Evolutionary conservation across 1,140 invertebrate genomes (phyloP), one percentile per base, ranked within the genome.

Genomic region (Antheraea pernyi): DNA sequence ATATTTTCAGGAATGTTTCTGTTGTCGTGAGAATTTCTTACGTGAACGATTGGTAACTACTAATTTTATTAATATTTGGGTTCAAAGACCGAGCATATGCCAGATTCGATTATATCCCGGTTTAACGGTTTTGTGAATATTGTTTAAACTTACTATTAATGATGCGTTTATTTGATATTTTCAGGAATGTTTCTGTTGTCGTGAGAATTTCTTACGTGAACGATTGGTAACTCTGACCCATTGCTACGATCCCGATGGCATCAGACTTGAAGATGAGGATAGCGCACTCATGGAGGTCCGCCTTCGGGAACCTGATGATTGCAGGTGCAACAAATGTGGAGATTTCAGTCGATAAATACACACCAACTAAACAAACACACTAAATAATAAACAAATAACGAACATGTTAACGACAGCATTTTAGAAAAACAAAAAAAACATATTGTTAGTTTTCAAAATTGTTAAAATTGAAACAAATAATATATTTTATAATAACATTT

Each of bases 131-230:
- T n/a, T n/a, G n/a, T n/a, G n/a, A n/a, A n/a, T n/a, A n/a, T n/a
- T n/a, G n/a, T n/a, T n/a, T 39, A 39, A 39, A 39, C 37, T 6
- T 39, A 39, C 5, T 39, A 39, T 39, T 6, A 39, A 6, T 39
- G 9, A 39, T 39, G 9, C 9, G 5, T 39, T 5, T 39, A 5
- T 39, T 39, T 11, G 39, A 42, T 9, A 9, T 53, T 53, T 92
- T 10, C 82, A 98, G 97, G 97, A 98, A 92, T 98, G 97, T 82
- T 97, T 96, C 79, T 98, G 97, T 83, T 98, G 97, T 79, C 94
- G 97, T 66, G 97, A 98, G 86, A 96, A 96, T 74, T 97, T 95
- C 76, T 93, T 98, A 16, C 94, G 96, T 66, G 96, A 97, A 79
- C 93, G 97, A 73, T 91, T 96, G 16, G 95, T 98, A n/a, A 95